Conservation (phyloP, 2,113 vertebrate species). For the Pelecanus crispus region DNA sequence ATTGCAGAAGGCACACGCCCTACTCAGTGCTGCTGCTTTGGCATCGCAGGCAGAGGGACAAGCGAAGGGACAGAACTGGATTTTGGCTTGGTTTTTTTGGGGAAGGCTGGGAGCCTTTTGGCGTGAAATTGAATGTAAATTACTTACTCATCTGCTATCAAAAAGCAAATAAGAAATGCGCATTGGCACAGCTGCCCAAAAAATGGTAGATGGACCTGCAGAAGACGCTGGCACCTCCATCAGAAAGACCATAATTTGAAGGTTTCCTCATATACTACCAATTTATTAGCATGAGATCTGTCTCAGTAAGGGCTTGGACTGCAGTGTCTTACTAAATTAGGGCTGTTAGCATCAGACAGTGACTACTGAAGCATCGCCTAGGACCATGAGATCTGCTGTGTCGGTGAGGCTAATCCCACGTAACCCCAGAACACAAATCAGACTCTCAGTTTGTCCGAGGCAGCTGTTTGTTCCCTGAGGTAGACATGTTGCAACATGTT, state of each 20-base stretch:
- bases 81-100: not conserved
- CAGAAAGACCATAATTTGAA: not conserved
- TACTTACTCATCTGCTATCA: not conserved
- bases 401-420: not conserved
- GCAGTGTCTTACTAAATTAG: not conserved
- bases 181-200: not conserved
- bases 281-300: not conserved
- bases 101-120: not conserved
- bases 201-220: not conserved
- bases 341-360: not conserved
- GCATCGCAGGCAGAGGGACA: not conserved
- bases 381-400: not conserved
- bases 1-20: not conserved
- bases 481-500: not conserved
- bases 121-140: not conserved
- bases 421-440: conserved; percentile 12
- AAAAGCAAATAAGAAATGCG: not conserved
- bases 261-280: not conserved
- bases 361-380: not conserved
- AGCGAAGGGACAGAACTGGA: not conserved
- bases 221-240: not conserved
- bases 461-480: not conserved
- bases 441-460: not conserved
- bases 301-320: not conserved
- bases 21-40: not conserved